Evolutionary conservation across 2,113 vertebrate species (phyloP).

Genomic region (Thermophis baileyi): DNA sequence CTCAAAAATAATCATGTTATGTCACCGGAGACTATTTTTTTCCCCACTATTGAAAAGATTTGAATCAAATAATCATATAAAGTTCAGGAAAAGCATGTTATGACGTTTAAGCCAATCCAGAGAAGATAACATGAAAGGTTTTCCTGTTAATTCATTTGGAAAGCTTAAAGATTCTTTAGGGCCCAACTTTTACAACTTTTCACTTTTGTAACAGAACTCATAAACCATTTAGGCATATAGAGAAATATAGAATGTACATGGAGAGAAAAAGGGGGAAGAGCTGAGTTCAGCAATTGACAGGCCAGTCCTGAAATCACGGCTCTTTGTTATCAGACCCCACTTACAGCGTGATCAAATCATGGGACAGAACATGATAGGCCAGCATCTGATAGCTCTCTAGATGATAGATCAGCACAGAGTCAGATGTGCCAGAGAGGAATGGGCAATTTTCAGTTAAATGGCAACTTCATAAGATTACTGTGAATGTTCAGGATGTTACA

Average conservation of each 20-base stretch:
- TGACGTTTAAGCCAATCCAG: neutral
- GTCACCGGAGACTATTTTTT: neutral
- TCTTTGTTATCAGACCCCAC: neutral
- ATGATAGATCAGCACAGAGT: neutral
- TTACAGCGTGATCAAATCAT: neutral
- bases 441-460: neutral
- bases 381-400: neutral
- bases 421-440: neutral
- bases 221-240: neutral
- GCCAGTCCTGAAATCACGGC: neutral
- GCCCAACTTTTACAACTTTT: neutral
- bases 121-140: neutral
- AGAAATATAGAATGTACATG: neutral
- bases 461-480: neutral
- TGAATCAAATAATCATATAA: constrained; percentile 12
- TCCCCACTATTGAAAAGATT: constrained; percentile 25
- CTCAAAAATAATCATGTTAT: neutral
- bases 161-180: neutral
- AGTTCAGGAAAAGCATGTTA: constrained; percentile 8
- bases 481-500: neutral
- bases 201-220: neutral
- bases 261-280: neutral
- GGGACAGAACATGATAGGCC: neutral
- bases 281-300: neutral
- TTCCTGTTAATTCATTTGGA: constrained; percentile 16